Evolutionary conservation across 2,113 vertebrate genomes (phyloP), one percentile per base, ranked within the genome.

Genomic region (Tylochromis polylepis): DNA sequence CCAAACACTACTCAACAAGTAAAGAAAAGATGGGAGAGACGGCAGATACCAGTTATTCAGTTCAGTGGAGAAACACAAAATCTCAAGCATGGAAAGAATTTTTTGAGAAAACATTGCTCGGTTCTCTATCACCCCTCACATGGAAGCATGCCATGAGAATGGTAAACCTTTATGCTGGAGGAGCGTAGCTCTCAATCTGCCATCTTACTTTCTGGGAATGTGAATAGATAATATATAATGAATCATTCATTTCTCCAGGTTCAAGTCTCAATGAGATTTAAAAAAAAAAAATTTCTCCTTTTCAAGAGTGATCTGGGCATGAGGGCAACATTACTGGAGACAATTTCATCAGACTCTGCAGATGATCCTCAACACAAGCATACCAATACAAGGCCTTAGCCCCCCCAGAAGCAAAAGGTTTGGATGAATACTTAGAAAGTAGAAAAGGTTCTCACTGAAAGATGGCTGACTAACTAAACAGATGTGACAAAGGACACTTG

Each of bases 11-110:
- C 22, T 16, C 43, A 20, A 51, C 43, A 75, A 51, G 20, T 51
- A 51, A 20, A 77, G 46, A 49, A 77, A 49, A n/a, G 27, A 31
- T 34, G 18, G 72, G 72, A 53, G 67, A 70, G 43, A 75, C 8
- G 24, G 43, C 41, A 75, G 22, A 49, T 75, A 49, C 15, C 41
- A 29, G 14, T 43, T 43, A 11, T 38, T 1, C n/a, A 24, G n/a
- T 43, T 70, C 65, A 70, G 65, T 16, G n/a, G n/a, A 70, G 65
- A 70, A 70, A 12, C 65, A 43, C 65, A 70, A 43, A 49, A 70
- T 24, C n/a, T 43, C n/a, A 43, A 72, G 15, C 43, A 31, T 31
- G 70, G 10, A 77, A 27, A 8, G 29, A 2, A 1, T 12, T 11
- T 75, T 51, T 1, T 29, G 43, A 24, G 43, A 51, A 51, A 31